Conservation (phyloP, 2,113 vertebrate species). For the Corythoichthys haematopterus region DNA sequence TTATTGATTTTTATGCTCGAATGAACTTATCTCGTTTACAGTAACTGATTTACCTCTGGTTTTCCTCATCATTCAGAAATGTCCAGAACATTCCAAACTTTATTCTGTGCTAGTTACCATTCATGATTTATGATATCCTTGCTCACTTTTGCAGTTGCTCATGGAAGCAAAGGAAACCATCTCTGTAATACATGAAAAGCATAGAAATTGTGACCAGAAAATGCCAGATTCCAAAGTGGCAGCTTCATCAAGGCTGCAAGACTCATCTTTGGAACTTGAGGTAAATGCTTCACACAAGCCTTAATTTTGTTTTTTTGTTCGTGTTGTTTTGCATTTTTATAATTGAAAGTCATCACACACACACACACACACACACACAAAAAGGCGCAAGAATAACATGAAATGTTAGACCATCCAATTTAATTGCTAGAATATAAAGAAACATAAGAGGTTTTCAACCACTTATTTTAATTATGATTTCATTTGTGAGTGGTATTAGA, state of each 20-base stretch:
- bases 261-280: slow-evolving; percentile 44
- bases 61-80: not conserved
- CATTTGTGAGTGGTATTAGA: not conserved
- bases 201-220: slow-evolving; percentile 9
- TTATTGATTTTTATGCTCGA: no score
- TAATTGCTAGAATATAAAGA: no score
- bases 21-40: not conserved
- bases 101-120: not conserved
- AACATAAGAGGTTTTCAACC: not conserved
- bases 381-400: no score
- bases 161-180: slow-evolving; percentile 26
- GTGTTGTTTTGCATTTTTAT: no score
- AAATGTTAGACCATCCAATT: no score
- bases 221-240: not conserved
- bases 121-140: not conserved
- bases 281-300: slow-evolving; percentile 4
- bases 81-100: no score
- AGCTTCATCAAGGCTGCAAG: slow-evolving; percentile 16
- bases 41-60: not conserved
- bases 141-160: slow-evolving; percentile 31
- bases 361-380: no score
- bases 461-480: not conserved
- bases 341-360: no score
- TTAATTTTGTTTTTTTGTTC: no score
- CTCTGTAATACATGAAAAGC: slow-evolving; percentile 33